These are phyloP conservation scores for Carlito syrichta DNA, from an alignment of 2,113 vertebrate species.

Conservation along the genomic window DNA sequence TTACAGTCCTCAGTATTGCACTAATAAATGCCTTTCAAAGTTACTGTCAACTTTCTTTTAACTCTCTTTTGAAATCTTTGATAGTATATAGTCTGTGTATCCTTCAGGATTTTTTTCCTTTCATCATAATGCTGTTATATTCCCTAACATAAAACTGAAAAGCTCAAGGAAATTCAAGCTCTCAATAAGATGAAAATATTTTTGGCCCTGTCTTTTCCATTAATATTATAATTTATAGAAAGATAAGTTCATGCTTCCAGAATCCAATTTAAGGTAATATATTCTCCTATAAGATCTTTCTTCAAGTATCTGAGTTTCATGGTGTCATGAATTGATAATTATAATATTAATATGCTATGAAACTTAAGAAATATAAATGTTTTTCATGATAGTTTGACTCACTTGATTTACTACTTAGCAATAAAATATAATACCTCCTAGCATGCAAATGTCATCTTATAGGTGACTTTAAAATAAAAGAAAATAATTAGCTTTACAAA, in stretches of 20 bases:
- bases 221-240: background rate
- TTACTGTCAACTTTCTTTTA: background rate
- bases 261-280: background rate
- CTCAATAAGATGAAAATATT: background rate
- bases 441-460: background rate
- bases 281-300: background rate
- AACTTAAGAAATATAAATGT: background rate
- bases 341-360: background rate
- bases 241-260: background rate
- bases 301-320: background rate
- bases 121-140: background rate
- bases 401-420: background rate
- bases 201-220: background rate
- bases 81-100: background rate
- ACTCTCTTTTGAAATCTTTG: background rate
- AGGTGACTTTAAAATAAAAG: background rate
- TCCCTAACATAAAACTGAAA: background rate
- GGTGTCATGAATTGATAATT: background rate
- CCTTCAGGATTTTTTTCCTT: background rate
- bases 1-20: background rate
- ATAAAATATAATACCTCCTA: background rate
- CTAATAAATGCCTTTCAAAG: constrained; percentile 11
- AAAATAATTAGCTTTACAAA: background rate
- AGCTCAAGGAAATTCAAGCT: background rate
- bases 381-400: background rate